These are phyloP conservation scores for Lampris incognitus DNA, from an alignment of 2,113 vertebrate species.

Conservation along the genomic window DNA sequence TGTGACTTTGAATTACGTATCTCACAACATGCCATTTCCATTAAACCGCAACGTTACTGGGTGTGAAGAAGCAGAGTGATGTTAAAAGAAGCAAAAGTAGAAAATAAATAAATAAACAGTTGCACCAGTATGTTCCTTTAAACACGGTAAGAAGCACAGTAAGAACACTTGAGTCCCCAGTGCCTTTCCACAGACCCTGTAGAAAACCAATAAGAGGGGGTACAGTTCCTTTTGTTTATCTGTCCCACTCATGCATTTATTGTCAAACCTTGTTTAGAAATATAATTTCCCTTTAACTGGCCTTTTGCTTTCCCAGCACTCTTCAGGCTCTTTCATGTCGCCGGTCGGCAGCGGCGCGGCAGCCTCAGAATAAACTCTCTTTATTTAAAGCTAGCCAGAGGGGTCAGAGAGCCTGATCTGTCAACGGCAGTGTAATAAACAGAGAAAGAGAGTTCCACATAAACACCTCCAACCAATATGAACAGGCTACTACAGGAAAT, in stretches of 20 bases:
- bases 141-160: conserved; percentile 42
- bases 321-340: conserved; percentile 73
- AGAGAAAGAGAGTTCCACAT: conserved; percentile 81
- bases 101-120: conserved; percentile 34
- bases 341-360: conserved; percentile 56
- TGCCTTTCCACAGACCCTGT: conserved; percentile 72
- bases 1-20: conserved; percentile 34
- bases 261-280: conserved; percentile 81
- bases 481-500: conserved; percentile 83
- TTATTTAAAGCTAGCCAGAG: conserved; percentile 84
- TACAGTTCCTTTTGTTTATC: conserved; percentile 80
- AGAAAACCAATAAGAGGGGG: conserved; percentile 77
- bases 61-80: conserved; percentile 43
- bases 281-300: conserved; percentile 81
- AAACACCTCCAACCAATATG: conserved; percentile 83
- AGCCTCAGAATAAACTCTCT: conserved; percentile 77
- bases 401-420: conserved; percentile 82
- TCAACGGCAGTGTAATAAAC: conserved; percentile 85
- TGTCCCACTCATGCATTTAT: conserved; percentile 77
- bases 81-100: conserved; percentile 48
- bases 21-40: conserved; percentile 4
- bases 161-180: conserved; percentile 61
- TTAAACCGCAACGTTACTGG: conserved; percentile 35
- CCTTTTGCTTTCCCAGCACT: conserved; percentile 75
- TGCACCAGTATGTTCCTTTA: conserved; percentile 25